A percentile compares a stretch with the other conserved stretches of the same genome.
Conservation (phyloP, 1,140 invertebrate species). For the Odontomachus brunneus region DNA sequence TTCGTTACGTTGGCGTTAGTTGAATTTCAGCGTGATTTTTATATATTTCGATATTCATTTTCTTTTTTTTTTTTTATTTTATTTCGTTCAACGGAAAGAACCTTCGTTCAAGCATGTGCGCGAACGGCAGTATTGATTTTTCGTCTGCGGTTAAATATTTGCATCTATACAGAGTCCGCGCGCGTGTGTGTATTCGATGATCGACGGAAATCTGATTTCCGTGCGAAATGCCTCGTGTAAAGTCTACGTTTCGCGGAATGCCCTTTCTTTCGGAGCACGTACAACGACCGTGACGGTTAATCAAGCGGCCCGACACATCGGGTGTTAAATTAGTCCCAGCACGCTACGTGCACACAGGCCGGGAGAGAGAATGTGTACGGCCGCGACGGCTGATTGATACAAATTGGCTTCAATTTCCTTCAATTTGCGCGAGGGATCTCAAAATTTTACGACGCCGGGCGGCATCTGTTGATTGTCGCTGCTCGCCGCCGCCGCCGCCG, state of each 20-base stretch:
- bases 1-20: neutral
- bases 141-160: neutral
- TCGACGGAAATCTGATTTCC: slow-evolving; percentile 12
- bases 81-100: too few relatives aligned
- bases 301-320: slow-evolving; percentile 70
- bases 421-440: slow-evolving; percentile 63
- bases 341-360: slow-evolving; percentile 55
- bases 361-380: slow-evolving; percentile 57
- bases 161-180: slow-evolving; percentile 20
- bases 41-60: too few relatives aligned
- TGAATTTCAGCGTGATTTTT: neutral
- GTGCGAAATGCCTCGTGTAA: neutral
- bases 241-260: neutral
- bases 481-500: neutral
- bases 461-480: slow-evolving; percentile 61
- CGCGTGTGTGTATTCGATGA: neutral
- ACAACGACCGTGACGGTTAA: slow-evolving; percentile 73
- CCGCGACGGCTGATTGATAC: slow-evolving; percentile 74
- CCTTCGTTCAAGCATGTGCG: neutral
- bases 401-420: slow-evolving; percentile 80
- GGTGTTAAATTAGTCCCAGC: slow-evolving; percentile 71
- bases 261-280: slow-evolving; percentile 51
- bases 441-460: slow-evolving; percentile 57
- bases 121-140: neutral
- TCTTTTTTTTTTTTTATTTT: too few relatives aligned